Evolutionary conservation across 2,113 vertebrate species (phyloP).

Genomic region (Spizaetus ornatus): DNA sequence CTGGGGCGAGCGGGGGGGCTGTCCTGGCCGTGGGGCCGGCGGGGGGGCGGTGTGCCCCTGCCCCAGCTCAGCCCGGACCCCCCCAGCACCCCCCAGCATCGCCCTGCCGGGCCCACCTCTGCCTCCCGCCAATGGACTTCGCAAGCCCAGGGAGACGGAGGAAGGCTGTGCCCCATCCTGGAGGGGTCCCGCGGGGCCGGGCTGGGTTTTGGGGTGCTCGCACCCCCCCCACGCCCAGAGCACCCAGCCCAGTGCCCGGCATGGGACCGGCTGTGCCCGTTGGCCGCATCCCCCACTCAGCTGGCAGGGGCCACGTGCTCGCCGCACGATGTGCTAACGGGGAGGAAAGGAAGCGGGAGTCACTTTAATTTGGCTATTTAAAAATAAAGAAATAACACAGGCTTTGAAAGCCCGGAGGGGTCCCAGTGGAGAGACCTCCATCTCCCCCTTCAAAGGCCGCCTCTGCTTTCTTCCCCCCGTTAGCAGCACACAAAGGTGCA

Average conservation of each 20-base stretch:
- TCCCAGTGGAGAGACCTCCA: slow-evolving; percentile 69
- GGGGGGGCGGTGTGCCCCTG: too few species aligned
- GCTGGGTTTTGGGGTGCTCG: not conserved
- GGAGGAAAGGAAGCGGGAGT: slow-evolving; percentile 25
- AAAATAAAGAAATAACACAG: slow-evolving; percentile 64
- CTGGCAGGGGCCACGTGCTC: not conserved
- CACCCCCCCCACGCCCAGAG: not conserved
- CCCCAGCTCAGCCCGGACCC: not conserved
- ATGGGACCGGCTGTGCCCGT: not conserved
- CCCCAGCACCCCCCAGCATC: not conserved
- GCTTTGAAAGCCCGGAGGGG: slow-evolving; percentile 70
- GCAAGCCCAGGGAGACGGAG: not conserved
- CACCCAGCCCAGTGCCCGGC: not conserved
- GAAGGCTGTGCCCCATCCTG: not conserved
- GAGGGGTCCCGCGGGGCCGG: not conserved
- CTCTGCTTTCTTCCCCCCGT: slow-evolving; percentile 67
- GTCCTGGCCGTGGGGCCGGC: not conserved
- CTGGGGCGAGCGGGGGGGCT: not conserved
- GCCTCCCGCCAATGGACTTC: fast-evolving
- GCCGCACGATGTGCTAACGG: not conserved
- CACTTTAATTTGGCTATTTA: slow-evolving; percentile 73
- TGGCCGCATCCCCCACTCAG: fast-evolving
- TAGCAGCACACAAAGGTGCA: slow-evolving; percentile 58
- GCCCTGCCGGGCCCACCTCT: not conserved
- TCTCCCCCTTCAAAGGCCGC: slow-evolving; percentile 69